Evolutionary conservation across 2,888 invertebrate genomes (phyloP).

Genomic region (Amphipyra berbera): DNA sequence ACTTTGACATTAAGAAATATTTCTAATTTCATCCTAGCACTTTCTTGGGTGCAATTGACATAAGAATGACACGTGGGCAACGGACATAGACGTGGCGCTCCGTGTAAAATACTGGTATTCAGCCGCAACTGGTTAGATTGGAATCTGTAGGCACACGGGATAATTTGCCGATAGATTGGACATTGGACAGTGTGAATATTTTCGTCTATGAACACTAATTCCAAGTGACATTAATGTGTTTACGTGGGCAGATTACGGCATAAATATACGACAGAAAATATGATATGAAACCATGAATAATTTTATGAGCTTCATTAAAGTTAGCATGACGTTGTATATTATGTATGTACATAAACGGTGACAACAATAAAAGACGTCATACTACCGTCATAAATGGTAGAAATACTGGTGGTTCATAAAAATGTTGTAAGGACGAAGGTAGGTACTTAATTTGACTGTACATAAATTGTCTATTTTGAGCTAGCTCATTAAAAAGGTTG

Average conservation of each 20-base stretch:
- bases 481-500: conserved; percentile 23
- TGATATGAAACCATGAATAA: conserved; percentile 65
- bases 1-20: too few species aligned
- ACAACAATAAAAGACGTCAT: conserved; percentile 49
- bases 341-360: conserved; percentile 42
- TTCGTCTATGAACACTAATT: too few species aligned
- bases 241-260: conserved; percentile 24
- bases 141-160: too few species aligned
- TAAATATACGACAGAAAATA: conserved; percentile 65
- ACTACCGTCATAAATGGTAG: conserved; percentile 34
- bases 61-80: too few species aligned
- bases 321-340: conserved; percentile 48
- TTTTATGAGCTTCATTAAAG: conserved; percentile 73
- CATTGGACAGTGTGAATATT: too few species aligned
- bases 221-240: background rate
- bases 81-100: too few species aligned
- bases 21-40: too few species aligned
- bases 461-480: conserved; percentile 14
- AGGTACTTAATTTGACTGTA: conserved; percentile 2
- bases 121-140: too few species aligned
- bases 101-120: too few species aligned
- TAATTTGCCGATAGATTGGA: too few species aligned
- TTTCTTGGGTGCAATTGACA: too few species aligned
- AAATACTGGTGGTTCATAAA: conserved; percentile 28
- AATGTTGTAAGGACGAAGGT: conserved; percentile 5